Evolutionary conservation across 2,797 vertebrate genomes (phyloP).

Genomic region (Alosa sapidissima): DNA sequence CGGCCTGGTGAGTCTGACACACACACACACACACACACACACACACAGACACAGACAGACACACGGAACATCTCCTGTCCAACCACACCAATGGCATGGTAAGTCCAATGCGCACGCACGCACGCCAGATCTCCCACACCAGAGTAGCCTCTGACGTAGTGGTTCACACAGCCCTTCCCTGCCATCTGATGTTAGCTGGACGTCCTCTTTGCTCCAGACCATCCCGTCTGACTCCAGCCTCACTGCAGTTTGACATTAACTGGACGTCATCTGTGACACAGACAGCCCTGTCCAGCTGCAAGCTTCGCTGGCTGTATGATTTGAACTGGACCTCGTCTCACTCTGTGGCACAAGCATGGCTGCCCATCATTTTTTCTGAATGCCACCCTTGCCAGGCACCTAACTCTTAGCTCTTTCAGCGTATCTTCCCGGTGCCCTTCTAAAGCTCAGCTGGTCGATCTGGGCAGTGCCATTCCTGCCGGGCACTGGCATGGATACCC

Average conservation of each 20-base stretch:
- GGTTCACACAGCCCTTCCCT: too few species aligned
- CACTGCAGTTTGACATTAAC: too few species aligned
- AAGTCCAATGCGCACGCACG: background rate
- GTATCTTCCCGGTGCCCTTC: background rate
- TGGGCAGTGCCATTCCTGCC: background rate
- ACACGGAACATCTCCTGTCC: too few species aligned
- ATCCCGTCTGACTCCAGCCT: too few species aligned
- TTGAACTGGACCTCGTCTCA: background rate
- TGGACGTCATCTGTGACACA: too few species aligned
- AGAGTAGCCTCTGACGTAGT: too few species aligned
- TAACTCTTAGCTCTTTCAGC: background rate
- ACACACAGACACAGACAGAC: too few species aligned
- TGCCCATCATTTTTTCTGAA: background rate
- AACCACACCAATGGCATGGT: background rate
- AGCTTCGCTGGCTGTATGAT: background rate
- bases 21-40: background rate
- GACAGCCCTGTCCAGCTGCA: too few species aligned
- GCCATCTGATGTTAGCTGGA: background rate
- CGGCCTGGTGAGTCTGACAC: background rate
- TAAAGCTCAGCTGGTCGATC: background rate
- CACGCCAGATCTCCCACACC: background rate
- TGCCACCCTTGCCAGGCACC: background rate
- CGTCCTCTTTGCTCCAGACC: background rate
- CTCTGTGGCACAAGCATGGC: background rate
- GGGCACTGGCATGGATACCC: too few species aligned